A percentile compares a stretch with the other conserved stretches of the same genome.
These are phyloP conservation scores for Drosophila sucinea DNA, from an alignment of 1,140 invertebrate species.

Conservation along the genomic window DNA sequence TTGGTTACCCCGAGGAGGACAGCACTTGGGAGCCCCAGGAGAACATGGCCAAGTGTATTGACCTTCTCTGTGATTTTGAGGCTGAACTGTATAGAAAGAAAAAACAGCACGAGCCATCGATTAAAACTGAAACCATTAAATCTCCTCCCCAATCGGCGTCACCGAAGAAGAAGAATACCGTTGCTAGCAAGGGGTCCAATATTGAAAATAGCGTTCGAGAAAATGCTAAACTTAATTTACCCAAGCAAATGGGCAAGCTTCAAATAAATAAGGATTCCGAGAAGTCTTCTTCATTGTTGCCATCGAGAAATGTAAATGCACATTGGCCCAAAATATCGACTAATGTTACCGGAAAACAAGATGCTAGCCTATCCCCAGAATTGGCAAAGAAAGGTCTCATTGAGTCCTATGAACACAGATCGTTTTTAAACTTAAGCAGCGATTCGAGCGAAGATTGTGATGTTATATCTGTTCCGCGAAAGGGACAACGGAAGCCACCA, in stretches of 20 bases:
- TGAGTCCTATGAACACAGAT: neutral
- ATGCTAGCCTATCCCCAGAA: neutral
- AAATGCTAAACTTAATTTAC: neutral
- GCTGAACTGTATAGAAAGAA: constrained; percentile 4
- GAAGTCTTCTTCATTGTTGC: neutral
- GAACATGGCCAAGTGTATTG: constrained; percentile 34
- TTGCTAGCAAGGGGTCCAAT: neutral
- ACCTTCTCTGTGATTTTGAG: constrained; percentile 41
- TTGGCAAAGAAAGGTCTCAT: neutral
- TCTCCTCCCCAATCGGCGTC: neutral
- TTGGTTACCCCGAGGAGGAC: constrained; percentile 14
- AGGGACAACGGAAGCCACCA: neutral
- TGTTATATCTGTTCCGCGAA: neutral
- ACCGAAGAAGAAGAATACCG: neutral
- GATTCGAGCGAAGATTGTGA: neutral
- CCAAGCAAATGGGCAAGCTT: neutral
- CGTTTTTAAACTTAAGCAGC: neutral
- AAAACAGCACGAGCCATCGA: neutral
- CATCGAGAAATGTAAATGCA: too few relatives aligned
- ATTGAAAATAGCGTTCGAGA: neutral
- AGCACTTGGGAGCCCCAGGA: constrained; percentile 58
- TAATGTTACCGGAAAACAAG: too few relatives aligned
- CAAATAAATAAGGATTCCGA: neutral
- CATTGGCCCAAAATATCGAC: too few relatives aligned
- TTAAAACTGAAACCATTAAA: neutral